A percentile compares a stretch with the other conserved stretches of the same genome.
phyloP scores from a whole-genome alignment of 1,140 invertebrate genomes.

The Hypsibius dujardini region DNA sequence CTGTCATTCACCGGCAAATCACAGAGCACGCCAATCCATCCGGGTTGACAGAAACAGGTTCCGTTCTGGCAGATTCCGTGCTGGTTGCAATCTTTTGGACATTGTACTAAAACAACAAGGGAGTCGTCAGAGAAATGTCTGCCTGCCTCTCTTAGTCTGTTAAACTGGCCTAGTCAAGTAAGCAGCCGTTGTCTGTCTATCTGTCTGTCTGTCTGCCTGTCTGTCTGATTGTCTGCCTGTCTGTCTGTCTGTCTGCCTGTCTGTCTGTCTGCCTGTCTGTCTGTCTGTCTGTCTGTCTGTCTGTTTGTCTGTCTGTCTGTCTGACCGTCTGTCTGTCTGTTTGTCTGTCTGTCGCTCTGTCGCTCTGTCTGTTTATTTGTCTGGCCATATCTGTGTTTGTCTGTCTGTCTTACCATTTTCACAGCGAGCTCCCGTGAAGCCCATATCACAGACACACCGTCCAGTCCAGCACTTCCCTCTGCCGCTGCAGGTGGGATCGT shows the following conservation, averaged over 20 bases:
- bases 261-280: too few relatives aligned
- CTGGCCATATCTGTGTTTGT: not conserved
- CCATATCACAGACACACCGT: conserved; percentile 65
- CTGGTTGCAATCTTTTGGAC: conserved; percentile 78
- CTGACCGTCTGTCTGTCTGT: too few relatives aligned
- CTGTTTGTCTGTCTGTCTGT: too few relatives aligned
- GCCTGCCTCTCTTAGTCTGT: too few relatives aligned
- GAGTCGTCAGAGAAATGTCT: too few relatives aligned
- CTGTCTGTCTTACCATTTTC: conserved; percentile 48
- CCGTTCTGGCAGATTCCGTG: conserved; percentile 90
- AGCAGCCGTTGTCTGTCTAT: too few relatives aligned
- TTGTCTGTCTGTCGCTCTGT: too few relatives aligned
- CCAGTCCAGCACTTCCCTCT: conserved; percentile 73
- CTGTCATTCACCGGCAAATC: conserved; percentile 41
- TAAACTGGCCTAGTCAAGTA: too few relatives aligned
- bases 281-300: too few relatives aligned
- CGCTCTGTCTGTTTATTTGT: not conserved
- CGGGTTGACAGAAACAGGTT: conserved; percentile 87
- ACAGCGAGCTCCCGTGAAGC: conserved; percentile 70
- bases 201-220: too few relatives aligned
- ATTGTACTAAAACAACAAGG: conserved; percentile 48
- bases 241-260: too few relatives aligned
- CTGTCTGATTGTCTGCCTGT: too few relatives aligned
- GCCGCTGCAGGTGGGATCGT: conserved; percentile 73
- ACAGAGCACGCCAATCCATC: conserved; percentile 83